Percentiles rank a stretch among this genome's conserved stretches.
Conservation (phyloP, 2,888 invertebrate species). For the Apotomis capreana region DNA sequence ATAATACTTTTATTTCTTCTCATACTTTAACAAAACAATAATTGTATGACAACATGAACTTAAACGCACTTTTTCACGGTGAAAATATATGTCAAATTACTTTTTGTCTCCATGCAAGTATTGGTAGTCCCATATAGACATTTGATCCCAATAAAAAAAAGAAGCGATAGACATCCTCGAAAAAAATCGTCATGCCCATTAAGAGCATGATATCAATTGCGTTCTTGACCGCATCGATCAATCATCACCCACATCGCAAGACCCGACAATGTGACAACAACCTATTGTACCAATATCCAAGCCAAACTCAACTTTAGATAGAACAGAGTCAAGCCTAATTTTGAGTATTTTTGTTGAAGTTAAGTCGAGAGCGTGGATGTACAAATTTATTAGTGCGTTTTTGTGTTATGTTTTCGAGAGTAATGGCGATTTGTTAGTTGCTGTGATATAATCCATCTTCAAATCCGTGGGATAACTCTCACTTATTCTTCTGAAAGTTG, state of each 20-base stretch:
- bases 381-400: conserved; percentile 20
- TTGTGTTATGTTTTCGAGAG: conserved; percentile 22
- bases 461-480: background rate
- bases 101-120: too few species aligned
- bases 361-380: conserved; percentile 10
- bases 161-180: background rate
- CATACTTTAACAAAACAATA: too few species aligned
- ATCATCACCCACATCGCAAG: conserved; percentile 35
- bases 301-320: conserved; percentile 9
- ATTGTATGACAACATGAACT: too few species aligned
- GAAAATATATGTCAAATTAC: too few species aligned
- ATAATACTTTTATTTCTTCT: too few species aligned
- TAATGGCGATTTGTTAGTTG: conserved; percentile 4
- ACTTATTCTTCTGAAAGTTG: background rate
- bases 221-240: conserved; percentile 35
- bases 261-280: conserved; percentile 29
- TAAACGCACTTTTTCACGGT: too few species aligned
- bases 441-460: background rate
- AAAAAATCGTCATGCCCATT: too few species aligned
- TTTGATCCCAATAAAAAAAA: too few species aligned
- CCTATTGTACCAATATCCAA: conserved; percentile 17
- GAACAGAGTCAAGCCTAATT: background rate
- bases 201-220: conserved; percentile 23
- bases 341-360: background rate
- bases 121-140: too few species aligned